Percentiles rank a stretch among this genome's conserved stretches.
These are phyloP conservation scores for Corythaeola cristata DNA, from an alignment of 2,113 vertebrate genomes.

Conservation along the genomic window DNA sequence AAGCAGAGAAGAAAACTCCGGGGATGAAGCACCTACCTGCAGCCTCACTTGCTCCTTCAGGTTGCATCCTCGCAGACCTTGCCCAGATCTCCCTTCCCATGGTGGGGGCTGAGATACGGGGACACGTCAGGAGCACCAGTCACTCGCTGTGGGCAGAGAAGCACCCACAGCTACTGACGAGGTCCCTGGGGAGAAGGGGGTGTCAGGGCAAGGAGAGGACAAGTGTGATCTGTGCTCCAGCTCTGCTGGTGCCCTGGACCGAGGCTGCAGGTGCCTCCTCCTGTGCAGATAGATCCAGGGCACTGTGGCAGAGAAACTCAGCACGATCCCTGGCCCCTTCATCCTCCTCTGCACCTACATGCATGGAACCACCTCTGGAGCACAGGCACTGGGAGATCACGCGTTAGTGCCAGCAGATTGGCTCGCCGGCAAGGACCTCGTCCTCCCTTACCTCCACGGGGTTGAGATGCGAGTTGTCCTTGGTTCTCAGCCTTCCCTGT, in stretches of 20 bases:
- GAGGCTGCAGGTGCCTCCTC: background rate
- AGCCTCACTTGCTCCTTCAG: background rate
- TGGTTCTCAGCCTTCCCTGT: background rate
- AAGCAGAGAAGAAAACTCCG: background rate
- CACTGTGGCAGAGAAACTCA: background rate
- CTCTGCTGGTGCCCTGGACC: background rate
- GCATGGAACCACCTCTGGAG: background rate
- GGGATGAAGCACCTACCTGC: background rate
- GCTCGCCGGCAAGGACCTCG: fast-evolving
- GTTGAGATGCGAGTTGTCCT: too few species aligned
- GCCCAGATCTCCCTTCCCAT: background rate
- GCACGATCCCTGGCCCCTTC: fast-evolving
- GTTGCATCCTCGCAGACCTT: background rate
- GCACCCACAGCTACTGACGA: background rate
- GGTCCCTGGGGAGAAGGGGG: background rate
- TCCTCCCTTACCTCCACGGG: background rate
- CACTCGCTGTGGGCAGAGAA: fast-evolving
- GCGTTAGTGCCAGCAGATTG: fast-evolving
- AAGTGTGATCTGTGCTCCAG: background rate
- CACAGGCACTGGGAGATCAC: background rate
- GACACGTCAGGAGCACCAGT: background rate
- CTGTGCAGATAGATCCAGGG: background rate
- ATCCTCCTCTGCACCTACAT: background rate
- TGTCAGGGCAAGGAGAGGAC: background rate
- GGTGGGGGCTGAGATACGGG: background rate